Evolutionary conservation across 1,140 invertebrate genomes (phyloP).

Genomic region (Lithobius niger): DNA sequence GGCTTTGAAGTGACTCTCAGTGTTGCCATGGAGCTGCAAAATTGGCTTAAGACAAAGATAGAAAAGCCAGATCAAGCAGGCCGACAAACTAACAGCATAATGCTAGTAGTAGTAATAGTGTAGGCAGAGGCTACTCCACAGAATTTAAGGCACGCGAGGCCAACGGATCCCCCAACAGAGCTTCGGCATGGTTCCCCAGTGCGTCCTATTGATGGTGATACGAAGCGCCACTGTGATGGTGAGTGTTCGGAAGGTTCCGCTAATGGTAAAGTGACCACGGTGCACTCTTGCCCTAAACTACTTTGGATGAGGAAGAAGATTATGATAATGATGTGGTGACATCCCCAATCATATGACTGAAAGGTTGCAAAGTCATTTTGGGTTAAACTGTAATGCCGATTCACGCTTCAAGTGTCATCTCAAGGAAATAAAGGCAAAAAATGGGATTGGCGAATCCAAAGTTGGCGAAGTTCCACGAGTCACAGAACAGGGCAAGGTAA

Average conservation of each 20-base stretch:
- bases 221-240: neutral
- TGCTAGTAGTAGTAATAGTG: slow-evolving; percentile 33
- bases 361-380: no score
- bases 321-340: slow-evolving; percentile 42
- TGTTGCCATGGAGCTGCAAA: slow-evolving; percentile 19
- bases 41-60: neutral
- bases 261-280: slow-evolving; percentile 8
- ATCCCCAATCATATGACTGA: no score
- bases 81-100: slow-evolving; percentile 43
- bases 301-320: slow-evolving; percentile 25
- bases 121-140: neutral
- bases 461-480: slow-evolving; percentile 52
- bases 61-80: slow-evolving; percentile 32
- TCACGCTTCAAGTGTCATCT: no score
- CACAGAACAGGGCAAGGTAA: slow-evolving; percentile 69
- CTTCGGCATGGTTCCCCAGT: neutral
- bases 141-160: neutral
- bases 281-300: slow-evolving; percentile 11
- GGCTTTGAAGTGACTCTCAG: slow-evolving; percentile 18
- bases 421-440: no score
- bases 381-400: no score
- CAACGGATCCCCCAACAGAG: neutral
- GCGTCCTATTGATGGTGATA: neutral
- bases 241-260: neutral
- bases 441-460: no score